Evolutionary conservation across 1,140 invertebrate genomes (phyloP), one percentile per base, ranked within the genome.

Genomic region (Lepidurus packardi): DNA sequence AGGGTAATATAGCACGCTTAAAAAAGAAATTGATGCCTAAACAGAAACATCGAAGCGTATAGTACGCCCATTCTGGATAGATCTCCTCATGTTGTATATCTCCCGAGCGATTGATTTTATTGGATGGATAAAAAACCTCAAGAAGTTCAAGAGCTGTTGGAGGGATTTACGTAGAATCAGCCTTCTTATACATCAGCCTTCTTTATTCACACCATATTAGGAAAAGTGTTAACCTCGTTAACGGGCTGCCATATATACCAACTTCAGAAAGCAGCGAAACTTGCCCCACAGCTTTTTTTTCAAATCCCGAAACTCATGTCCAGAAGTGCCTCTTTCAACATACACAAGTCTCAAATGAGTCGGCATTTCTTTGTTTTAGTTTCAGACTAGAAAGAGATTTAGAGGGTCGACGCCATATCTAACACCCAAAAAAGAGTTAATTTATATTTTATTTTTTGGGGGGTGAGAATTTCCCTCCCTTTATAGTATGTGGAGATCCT

Each of bases 21-120:
- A 65, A 65, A 9, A n/a, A 65, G 16, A 65, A 65, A 16, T 13
- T 21, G 1, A 65, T 13, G 21, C 16, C 8, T 13, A 0, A 16
- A 65, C 9, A 65, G 21, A 65, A 65, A 65, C 53, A 65, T 21
- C 53, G 21, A 65, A 65, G 21, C 53, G 53, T 65, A 65, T 4
- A 34, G 34, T 34, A 65, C 53, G 53, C 53, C 53, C 53, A 4
- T 65, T 65, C 9, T 16, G 53, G 53, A 16, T 65, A 65, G 53
- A 65, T n/a, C 53, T 65, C 21, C 53, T 65, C 53, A 7, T 4
- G 13, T 65, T 65, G 53, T 21, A 21, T 65, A n/a, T 65, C 53
- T 16, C 13, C 21, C 53, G 53, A 65, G 53, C 53, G 53, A 65
- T 65, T 65, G 53, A 65, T 65, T 65, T 65, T 65, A 65, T 65